These are phyloP conservation scores for Semnornis frantzii DNA, from an alignment of 2,113 vertebrate species.

Conservation along the genomic window DNA sequence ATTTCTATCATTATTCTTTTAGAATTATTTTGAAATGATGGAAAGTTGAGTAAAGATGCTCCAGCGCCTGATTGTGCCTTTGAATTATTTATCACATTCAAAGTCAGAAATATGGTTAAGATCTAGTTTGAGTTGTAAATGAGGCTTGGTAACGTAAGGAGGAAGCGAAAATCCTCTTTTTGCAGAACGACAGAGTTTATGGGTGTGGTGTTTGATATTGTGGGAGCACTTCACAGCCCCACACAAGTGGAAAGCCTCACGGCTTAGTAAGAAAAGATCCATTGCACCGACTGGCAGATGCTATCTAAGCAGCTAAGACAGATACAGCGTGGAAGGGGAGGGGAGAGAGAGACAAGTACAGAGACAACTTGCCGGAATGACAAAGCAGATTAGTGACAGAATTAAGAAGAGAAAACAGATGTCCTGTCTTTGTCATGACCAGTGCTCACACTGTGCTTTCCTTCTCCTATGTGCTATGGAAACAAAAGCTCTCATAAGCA, in stretches of 20 bases:
- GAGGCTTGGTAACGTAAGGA: not conserved
- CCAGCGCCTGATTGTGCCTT: conserved; percentile 43
- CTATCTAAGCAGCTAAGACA: not conserved
- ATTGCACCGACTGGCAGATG: not conserved
- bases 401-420: not conserved
- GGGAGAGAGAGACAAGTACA: not conserved
- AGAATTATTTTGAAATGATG: conserved; percentile 59
- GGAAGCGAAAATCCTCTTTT: not conserved
- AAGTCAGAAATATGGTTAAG: conserved; percentile 49
- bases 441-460: not conserved
- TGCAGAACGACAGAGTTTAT: not conserved
- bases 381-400: not conserved
- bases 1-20: conserved; percentile 60
- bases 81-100: conserved; percentile 68
- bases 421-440: not conserved
- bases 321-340: not conserved
- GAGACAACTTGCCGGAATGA: not conserved
- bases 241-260: not conserved
- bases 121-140: conserved; percentile 57
- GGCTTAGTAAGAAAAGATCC: not conserved
- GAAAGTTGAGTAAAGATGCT: conserved; percentile 52
- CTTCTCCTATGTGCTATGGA: not conserved
- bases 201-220: not conserved
- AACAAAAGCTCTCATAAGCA: not conserved
- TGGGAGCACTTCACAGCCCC: fast-evolving